Evolutionary conservation across 2,113 vertebrate species (phyloP).

Genomic region (Excalfactoria chinensis): DNA sequence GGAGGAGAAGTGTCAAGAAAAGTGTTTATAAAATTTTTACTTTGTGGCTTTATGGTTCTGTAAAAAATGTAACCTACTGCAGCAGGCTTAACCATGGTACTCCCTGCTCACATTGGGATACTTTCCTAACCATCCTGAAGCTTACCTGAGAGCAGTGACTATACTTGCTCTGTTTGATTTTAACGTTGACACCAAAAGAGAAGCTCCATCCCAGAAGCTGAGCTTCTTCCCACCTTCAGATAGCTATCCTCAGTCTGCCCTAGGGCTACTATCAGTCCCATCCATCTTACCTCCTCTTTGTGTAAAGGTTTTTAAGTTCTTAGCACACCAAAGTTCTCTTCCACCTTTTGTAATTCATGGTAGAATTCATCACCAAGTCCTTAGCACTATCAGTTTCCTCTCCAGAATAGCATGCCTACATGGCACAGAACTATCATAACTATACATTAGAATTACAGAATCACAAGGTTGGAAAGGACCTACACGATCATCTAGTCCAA

Average conservation of each 20-base stretch:
- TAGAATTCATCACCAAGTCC: background rate
- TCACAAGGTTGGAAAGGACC: too few species aligned
- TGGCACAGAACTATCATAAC: background rate
- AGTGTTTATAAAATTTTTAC: background rate
- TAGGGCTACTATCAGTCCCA: background rate
- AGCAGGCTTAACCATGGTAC: background rate
- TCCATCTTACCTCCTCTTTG: background rate
- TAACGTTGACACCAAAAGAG: background rate
- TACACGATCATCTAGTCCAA: too few species aligned
- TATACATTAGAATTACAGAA: conserved; percentile 61
- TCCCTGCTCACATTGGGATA: background rate
- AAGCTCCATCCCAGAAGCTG: background rate
- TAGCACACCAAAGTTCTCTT: background rate
- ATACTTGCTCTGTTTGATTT: background rate
- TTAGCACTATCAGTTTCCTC: background rate
- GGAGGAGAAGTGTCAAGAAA: background rate
- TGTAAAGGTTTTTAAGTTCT: background rate
- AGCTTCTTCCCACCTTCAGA: background rate
- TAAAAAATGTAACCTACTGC: background rate
- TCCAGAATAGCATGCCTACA: background rate
- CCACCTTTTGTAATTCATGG: background rate
- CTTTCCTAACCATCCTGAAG: background rate
- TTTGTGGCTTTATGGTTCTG: too few species aligned
- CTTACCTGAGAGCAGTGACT: background rate
- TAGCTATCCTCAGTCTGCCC: background rate